Conservation (phyloP, 2,113 vertebrate genomes). For the Serinus canaria region DNA sequence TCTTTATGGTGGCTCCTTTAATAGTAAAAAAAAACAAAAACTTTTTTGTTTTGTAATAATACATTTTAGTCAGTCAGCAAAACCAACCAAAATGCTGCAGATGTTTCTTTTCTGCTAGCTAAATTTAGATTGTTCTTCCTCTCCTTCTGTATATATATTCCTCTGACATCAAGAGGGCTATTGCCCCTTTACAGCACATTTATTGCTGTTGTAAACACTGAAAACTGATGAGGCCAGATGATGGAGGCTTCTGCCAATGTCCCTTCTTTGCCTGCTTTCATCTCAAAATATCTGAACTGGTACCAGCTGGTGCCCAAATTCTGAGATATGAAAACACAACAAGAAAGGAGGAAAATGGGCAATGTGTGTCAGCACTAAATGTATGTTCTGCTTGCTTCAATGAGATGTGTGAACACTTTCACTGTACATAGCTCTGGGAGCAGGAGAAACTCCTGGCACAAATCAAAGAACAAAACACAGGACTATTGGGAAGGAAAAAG, state of each 20-base stretch:
- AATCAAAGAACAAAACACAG: not conserved
- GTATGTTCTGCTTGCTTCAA: not conserved
- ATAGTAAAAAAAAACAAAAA: not conserved
- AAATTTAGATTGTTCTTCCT: conserved; percentile 38
- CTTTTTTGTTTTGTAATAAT: not conserved
- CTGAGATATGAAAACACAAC: not conserved
- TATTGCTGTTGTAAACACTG: conserved; percentile 46
- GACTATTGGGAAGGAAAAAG: not conserved
- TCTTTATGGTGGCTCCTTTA: not conserved
- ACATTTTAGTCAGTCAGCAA: not conserved
- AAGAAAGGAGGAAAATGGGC: not conserved
- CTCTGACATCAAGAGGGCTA: conserved; percentile 3
- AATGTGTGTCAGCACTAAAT: not conserved
- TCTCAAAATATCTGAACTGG: not conserved
- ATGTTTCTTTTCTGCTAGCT: conserved; percentile 10
- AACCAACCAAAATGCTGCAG: not conserved
- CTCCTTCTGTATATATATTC: not conserved
- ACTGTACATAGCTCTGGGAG: not conserved
- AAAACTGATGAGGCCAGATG: not conserved
- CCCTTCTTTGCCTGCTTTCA: not conserved
- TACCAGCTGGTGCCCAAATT: not conserved
- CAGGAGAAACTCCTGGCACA: not conserved
- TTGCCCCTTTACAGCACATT: not conserved
- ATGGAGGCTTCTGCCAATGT: not conserved
- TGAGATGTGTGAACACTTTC: not conserved